Evolutionary conservation across 2,797 vertebrate species (phyloP).

Genomic region (Falco peregrinus): DNA sequence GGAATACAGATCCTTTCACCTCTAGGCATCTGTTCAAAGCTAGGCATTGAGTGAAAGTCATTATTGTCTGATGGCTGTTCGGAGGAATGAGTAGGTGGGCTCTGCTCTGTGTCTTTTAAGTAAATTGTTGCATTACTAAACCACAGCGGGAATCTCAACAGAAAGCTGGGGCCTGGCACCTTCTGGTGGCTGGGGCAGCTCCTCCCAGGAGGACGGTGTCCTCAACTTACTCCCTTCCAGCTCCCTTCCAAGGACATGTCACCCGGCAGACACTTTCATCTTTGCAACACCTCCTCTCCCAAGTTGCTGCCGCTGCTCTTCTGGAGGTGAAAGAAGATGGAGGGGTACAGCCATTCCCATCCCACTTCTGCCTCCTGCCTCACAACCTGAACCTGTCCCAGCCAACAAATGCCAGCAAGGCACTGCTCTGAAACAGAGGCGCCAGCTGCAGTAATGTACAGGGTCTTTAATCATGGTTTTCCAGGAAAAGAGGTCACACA

Average conservation of each 20-base stretch:
- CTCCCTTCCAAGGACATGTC: background rate
- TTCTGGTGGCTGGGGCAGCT: background rate
- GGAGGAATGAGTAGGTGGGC: conserved; percentile 27
- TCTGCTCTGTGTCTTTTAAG: background rate
- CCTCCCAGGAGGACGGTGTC: background rate
- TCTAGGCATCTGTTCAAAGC: conserved; percentile 51
- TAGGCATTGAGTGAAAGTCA: background rate
- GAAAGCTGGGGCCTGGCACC: background rate
- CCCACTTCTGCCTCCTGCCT: background rate
- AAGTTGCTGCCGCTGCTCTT: background rate
- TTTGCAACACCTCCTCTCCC: background rate
- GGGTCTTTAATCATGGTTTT: background rate
- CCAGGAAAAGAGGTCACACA: background rate
- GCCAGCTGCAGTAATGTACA: background rate
- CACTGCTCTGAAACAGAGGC: rapidly evolving
- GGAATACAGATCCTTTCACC: conserved; percentile 65
- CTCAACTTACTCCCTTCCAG: background rate
- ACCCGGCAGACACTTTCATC: background rate
- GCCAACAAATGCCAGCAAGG: background rate
- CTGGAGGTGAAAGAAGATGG: background rate
- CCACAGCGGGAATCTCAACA: background rate
- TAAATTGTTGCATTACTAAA: background rate
- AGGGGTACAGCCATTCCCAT: background rate
- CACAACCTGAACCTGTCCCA: background rate
- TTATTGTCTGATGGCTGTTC: background rate